Percentiles rank a stretch among this genome's conserved stretches.
These are phyloP conservation scores for Sminthurides aquaticus DNA, from an alignment of 2,888 invertebrate species.

Conservation along the genomic window DNA sequence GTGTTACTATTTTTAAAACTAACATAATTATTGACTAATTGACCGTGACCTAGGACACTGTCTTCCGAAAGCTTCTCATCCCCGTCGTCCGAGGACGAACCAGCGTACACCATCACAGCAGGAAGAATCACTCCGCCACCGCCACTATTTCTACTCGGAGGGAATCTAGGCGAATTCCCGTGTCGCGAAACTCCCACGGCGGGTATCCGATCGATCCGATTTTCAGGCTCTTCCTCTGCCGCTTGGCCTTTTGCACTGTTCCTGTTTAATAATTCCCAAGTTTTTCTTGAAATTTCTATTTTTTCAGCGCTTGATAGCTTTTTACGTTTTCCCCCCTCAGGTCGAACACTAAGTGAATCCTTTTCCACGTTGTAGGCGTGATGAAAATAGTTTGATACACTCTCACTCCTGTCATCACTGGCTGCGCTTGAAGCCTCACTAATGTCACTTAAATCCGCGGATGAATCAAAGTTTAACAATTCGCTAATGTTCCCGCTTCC, in stretches of 20 bases:
- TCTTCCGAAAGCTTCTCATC: too few species aligned
- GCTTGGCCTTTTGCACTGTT: conserved; percentile 25
- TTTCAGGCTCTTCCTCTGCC: not conserved
- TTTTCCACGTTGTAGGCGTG: too few species aligned
- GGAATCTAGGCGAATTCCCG: too few species aligned
- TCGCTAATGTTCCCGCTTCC: too few species aligned
- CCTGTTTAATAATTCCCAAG: conserved; percentile 41
- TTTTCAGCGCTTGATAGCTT: conserved; percentile 24
- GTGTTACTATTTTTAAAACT: conserved; percentile 7
- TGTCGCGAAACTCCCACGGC: not conserved
- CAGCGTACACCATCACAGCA: conserved; percentile 40
- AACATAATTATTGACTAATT: conserved; percentile 12
- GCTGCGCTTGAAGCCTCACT: not conserved
- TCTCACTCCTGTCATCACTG: not conserved
- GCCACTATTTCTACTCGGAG: not conserved
- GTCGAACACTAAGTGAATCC: too few species aligned
- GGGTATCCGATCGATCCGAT: not conserved
- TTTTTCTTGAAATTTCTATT: conserved; percentile 37
- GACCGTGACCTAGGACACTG: not conserved
- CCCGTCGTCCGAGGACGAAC: conserved; percentile 1
- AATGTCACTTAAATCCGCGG: not conserved
- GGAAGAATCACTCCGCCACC: conserved; percentile 33
- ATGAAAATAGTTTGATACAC: not conserved
- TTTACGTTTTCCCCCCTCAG: too few species aligned
- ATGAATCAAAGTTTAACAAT: too few species aligned